Evolutionary conservation across 1,140 invertebrate genomes (phyloP), one percentile per base, ranked within the genome.

Genomic region (Stenopsyche tienmushanensis): DNA sequence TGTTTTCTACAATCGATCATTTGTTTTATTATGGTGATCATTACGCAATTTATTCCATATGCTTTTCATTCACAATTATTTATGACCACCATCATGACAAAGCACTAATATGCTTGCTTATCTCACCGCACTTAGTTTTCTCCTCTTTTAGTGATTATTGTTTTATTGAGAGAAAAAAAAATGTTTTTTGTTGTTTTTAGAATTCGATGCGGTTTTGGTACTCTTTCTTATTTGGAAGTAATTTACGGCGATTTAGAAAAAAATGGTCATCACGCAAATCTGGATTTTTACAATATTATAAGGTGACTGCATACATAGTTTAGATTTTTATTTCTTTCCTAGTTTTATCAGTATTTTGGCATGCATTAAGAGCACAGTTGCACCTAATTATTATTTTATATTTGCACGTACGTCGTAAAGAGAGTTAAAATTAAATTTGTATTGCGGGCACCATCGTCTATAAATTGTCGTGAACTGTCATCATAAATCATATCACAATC

Each of bases 191-290:
- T 66, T 70, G 67, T 50, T 70, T 70, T 70, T 70, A 70, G 68
- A 70, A 64, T 70, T 70, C 45, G 65, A 66, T 50, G 68, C 68
- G 24, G 68, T 70, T 60, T 66, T 70, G 62, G 59, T 70, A 58
- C 64, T 70, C 60, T 70, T 70, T 64, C 62, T 70, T 49, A 70
- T 70, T 62, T 70, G 68, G 68, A 70, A 70, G 63, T 70, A 70
- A 62, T 54, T 54, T 26, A 10, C 17, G 15, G 34, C 10, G 17
- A 34, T 53, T 47, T 41, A 42, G 45, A 26, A 50, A 59, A 42
- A 52, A 59, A 23, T 45, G 64, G 55, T 55, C 34, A 52, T 59
- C 64, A 47, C 64, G 53, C 54, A 29, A 55, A 39, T 18, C 49
- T 26, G 63, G 63, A 65, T 23, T 39, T n/a, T 23, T 41, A 41